phyloP scores from a whole-genome alignment of 2,888 invertebrate genomes.

The Tetanocera ferruginea region DNA sequence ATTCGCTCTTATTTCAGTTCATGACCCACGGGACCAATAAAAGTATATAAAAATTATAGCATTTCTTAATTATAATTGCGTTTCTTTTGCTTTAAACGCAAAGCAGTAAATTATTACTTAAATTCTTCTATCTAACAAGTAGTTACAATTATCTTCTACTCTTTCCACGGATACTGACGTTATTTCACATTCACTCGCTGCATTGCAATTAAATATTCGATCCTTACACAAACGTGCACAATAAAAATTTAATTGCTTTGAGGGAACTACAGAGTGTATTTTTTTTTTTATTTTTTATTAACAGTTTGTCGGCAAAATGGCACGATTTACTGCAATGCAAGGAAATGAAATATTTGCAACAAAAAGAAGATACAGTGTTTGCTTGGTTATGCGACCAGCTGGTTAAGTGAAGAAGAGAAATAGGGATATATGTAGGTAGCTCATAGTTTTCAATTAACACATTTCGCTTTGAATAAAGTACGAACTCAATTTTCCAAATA shows the following conservation, averaged over 20 bases:
- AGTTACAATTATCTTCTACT: not conserved
- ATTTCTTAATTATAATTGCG: not conserved
- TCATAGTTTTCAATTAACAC: too few species aligned
- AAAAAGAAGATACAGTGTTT: not conserved
- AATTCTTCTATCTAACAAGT: not conserved
- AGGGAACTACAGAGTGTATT: too few species aligned
- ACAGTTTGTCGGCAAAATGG: not conserved
- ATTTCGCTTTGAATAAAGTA: too few species aligned
- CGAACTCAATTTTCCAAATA: too few species aligned
- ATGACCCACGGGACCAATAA: not conserved
- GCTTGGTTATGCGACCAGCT: not conserved
- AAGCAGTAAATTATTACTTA: constrained; percentile 13
- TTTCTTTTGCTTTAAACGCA: not conserved
- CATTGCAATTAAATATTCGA: constrained; percentile 8
- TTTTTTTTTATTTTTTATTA: too few species aligned
- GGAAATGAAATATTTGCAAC: not conserved
- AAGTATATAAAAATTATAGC: not conserved
- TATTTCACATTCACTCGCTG: not conserved
- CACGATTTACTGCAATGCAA: not conserved
- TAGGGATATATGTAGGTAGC: too few species aligned
- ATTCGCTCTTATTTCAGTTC: not conserved
- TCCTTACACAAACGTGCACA: constrained; percentile 24
- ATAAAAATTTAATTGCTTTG: constrained; percentile 28
- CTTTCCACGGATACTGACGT: not conserved
- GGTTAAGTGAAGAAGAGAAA: too few species aligned